Evolutionary conservation across 1,140 invertebrate genomes (phyloP).

Genomic region (Drosophila auraria): DNA sequence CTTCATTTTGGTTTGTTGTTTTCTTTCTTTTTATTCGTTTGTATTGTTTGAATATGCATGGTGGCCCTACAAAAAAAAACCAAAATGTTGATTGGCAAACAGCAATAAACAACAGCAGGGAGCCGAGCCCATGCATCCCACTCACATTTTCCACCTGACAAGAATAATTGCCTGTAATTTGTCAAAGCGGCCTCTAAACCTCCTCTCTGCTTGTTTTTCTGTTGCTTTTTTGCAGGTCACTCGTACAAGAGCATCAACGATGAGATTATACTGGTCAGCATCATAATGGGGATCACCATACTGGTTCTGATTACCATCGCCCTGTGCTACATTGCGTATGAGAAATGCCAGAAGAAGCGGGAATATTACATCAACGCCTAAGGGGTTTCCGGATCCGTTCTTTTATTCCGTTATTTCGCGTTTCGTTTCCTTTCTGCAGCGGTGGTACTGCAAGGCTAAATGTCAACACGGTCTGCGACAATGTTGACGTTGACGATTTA

Average conservation of each 20-base stretch:
- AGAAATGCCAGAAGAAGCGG: conserved; percentile 89
- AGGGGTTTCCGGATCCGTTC: conserved; percentile 16
- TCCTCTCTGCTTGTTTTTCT: conserved; percentile 20
- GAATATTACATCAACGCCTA: conserved; percentile 85
- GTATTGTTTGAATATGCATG: conserved; percentile 65
- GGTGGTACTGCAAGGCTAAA: conserved; percentile 58
- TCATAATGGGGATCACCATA: conserved; percentile 93
- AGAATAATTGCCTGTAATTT: conserved; percentile 66
- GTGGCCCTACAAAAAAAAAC: conserved; percentile 41
- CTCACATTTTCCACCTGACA: conserved; percentile 28
- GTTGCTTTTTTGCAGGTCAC: conserved; percentile 87
- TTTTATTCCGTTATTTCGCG: conserved; percentile 5
- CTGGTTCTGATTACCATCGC: conserved; percentile 92
- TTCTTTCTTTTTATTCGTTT: conserved; percentile 6
- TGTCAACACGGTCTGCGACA: conserved; percentile 71
- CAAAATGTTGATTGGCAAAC: conserved; percentile 51
- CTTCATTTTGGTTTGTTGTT: conserved; percentile 10
- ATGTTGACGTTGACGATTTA: conserved; percentile 79
- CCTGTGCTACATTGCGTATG: conserved; percentile 91
- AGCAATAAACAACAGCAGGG: conserved; percentile 24
- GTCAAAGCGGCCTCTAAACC: conserved; percentile 47
- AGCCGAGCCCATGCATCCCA: conserved; percentile 1
- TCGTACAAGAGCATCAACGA: conserved; percentile 93
- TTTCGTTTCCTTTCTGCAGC: conserved; percentile 23
- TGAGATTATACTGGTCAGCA: conserved; percentile 94